These are phyloP conservation scores for Platycheirus rosarum DNA, from an alignment of 2,888 invertebrate genomes.

Conservation along the genomic window DNA sequence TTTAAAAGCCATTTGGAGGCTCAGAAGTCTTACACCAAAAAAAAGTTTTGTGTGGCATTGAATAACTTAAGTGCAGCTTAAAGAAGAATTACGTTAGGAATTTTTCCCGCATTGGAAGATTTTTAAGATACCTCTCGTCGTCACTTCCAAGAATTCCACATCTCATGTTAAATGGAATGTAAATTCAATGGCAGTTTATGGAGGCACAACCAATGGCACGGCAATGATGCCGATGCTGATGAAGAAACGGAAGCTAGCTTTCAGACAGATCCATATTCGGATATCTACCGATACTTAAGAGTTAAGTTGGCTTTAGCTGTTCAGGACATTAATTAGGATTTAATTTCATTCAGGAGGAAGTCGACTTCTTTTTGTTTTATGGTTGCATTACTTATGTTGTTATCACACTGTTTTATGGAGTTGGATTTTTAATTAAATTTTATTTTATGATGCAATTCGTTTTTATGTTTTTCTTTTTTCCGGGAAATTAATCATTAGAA, in stretches of 20 bases:
- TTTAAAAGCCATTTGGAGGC: constrained; percentile 31
- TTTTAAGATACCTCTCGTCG: neutral
- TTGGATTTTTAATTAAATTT: neutral
- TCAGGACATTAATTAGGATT: constrained; percentile 13
- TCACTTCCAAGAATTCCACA: neutral
- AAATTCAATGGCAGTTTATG: constrained; percentile 63
- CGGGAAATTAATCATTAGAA: neutral
- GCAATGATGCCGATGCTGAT: neutral
- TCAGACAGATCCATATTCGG: neutral
- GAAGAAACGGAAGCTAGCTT: neutral
- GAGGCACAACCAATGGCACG: constrained; percentile 16
- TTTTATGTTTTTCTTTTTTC: neutral
- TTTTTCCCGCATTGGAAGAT: constrained; percentile 6
- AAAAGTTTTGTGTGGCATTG: constrained; percentile 18
- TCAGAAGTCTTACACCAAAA: neutral
- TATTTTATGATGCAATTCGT: too few species aligned
- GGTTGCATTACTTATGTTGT: constrained; percentile 17
- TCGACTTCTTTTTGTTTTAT: neutral
- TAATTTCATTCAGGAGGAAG: constrained; percentile 4
- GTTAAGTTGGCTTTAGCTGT: constrained; percentile 16
- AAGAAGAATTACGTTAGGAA: constrained; percentile 3
- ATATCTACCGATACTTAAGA: constrained; percentile 1
- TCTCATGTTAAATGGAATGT: constrained; percentile 59
- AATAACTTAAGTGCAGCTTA: constrained; percentile 18
- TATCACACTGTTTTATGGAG: neutral